These are phyloP conservation scores for Bolinopsis microptera DNA, from an alignment of 37 sponge, comb jelly and placozoan genomes.

Conservation along the genomic window DNA sequence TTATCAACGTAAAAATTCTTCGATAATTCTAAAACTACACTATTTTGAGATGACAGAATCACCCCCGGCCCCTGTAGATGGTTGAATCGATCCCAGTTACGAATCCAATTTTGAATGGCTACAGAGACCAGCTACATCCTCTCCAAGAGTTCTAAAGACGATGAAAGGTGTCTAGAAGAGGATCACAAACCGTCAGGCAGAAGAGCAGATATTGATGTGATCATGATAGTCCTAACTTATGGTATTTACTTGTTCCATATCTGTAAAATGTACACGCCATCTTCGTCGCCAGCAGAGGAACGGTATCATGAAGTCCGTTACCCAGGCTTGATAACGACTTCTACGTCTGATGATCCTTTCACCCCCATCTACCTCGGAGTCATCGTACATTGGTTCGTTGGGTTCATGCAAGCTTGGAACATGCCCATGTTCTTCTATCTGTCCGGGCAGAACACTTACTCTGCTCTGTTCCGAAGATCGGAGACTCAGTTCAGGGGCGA, in stretches of 20 bases:
- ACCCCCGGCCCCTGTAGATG: too few species aligned
- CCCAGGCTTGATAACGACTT: neutral
- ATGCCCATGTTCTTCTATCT: slow-evolving; percentile 48
- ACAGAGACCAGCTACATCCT: too few species aligned
- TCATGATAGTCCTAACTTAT: slow-evolving; percentile 19
- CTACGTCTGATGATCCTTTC: neutral
- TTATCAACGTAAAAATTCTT: too few species aligned
- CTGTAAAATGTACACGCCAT: neutral
- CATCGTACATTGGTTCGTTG: neutral
- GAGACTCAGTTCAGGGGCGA: neutral
- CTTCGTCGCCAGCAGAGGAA: too few species aligned
- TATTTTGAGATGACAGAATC: too few species aligned
- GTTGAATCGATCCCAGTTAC: too few species aligned
- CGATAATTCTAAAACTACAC: too few species aligned
- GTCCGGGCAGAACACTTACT: neutral
- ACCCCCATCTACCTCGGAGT: neutral
- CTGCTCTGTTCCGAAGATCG: neutral
- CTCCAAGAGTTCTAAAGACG: too few species aligned
- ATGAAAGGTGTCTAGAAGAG: too few species aligned
- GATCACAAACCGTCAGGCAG: too few species aligned
- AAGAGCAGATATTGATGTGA: neutral
- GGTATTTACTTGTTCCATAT: neutral
- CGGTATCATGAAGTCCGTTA: neutral
- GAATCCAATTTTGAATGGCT: too few species aligned
- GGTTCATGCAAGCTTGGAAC: neutral